These are phyloP conservation scores for Platysteira castanea DNA, from an alignment of 2,113 vertebrate species.

Conservation along the genomic window DNA sequence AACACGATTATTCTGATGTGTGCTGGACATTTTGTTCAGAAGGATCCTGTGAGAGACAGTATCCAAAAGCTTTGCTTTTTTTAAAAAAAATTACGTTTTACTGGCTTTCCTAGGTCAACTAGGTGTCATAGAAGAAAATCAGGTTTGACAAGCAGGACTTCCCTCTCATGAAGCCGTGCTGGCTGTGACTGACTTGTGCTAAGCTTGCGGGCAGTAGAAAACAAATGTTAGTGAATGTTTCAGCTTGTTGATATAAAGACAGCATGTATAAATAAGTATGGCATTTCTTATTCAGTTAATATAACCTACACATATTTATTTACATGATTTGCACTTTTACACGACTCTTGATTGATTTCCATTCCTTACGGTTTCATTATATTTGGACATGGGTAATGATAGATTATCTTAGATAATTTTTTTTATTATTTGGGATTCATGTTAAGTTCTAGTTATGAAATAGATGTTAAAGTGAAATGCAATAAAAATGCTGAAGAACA, in stretches of 20 bases:
- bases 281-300: neutral
- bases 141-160: neutral
- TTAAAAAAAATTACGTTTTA: rapidly evolving
- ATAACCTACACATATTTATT: neutral
- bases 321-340: neutral
- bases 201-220: neutral
- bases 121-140: neutral
- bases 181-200: neutral
- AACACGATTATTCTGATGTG: neutral
- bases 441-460: neutral
- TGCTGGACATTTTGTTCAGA: neutral
- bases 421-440: neutral
- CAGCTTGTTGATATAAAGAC: neutral
- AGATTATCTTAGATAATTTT: neutral
- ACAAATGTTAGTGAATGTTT: neutral
- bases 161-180: neutral
- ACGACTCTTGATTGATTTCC: neutral
- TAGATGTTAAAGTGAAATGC: neutral
- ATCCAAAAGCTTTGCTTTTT: neutral
- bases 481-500: neutral
- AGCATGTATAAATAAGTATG: neutral
- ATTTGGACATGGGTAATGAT: neutral
- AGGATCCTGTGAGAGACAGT: neutral
- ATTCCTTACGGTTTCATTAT: neutral
- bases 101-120: neutral